phyloP scores from a whole-genome alignment of 2,888 invertebrate species.

The Cerastis leucographa region DNA sequence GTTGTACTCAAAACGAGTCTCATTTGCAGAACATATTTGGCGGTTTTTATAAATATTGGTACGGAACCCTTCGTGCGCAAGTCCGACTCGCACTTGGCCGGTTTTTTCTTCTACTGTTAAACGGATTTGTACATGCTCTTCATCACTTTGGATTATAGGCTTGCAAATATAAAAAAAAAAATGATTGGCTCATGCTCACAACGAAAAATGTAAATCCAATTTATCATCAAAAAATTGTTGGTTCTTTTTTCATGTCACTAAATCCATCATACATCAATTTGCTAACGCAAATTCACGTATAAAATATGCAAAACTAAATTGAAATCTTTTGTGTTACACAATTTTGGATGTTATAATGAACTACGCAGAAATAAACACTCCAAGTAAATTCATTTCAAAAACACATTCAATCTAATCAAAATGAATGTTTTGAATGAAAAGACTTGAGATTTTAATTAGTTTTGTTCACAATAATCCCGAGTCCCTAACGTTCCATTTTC shows the following conservation, averaged over 20 bases:
- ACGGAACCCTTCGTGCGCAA: too few species aligned
- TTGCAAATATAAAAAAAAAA: constrained; percentile 24
- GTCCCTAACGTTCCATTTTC: constrained; percentile 13
- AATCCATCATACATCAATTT: constrained; percentile 29
- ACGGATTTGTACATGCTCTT: neutral
- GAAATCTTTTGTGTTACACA: neutral
- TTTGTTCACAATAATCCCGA: constrained; percentile 16
- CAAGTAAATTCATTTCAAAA: constrained; percentile 6
- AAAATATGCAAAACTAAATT: constrained; percentile 12
- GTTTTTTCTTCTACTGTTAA: too few species aligned
- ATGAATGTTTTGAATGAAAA: constrained; percentile 1
- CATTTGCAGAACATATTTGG: too few species aligned
- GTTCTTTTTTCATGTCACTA: neutral
- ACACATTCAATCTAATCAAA: neutral
- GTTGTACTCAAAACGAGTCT: too few species aligned
- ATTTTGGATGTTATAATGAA: neutral
- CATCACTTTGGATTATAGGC: constrained; percentile 13
- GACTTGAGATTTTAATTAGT: constrained; percentile 44
- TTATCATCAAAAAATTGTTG: constrained; percentile 5
- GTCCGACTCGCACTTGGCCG: too few species aligned
- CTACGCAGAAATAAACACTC: neutral
- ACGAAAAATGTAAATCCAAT: constrained; percentile 2
- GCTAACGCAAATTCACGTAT: neutral
- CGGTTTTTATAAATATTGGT: too few species aligned
- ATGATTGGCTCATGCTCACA: neutral